phyloP scores from a whole-genome alignment of 2,113 vertebrate genomes.

The Trochalopteron elliotii region DNA sequence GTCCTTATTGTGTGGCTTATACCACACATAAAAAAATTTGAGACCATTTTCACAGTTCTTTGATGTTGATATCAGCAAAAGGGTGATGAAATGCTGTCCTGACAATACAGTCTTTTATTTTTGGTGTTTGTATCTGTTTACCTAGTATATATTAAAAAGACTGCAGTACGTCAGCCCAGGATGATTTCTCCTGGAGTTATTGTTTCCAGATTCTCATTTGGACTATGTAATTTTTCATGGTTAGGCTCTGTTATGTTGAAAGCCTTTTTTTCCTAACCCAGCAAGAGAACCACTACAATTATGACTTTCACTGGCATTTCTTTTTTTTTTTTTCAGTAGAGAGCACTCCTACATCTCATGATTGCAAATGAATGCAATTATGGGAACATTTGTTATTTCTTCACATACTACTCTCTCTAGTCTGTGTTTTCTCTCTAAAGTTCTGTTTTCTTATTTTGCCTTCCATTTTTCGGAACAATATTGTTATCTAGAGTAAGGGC shows the following conservation, averaged over 20 bases:
- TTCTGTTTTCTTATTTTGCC: not conserved
- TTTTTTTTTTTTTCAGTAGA: not conserved
- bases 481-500: not conserved
- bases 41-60: not conserved
- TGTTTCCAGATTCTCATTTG: not conserved
- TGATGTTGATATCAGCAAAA: not conserved
- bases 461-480: not conserved
- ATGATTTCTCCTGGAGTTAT: not conserved
- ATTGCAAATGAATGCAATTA: not conserved
- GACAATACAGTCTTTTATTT: not conserved
- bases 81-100: not conserved
- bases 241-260: not conserved
- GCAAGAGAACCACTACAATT: not conserved
- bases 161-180: not conserved
- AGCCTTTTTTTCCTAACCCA: not conserved
- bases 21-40: conserved; percentile 6
- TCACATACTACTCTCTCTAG: not conserved
- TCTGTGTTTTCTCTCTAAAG: not conserved
- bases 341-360: not conserved
- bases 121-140: not conserved
- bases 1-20: not conserved
- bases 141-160: not conserved
- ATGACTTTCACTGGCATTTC: not conserved
- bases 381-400: not conserved
- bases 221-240: not conserved